Percentiles rank a stretch among this genome's conserved stretches.
Evolutionary conservation across 2,888 invertebrate genomes (phyloP).

Genomic region (Nomada flava): DNA sequence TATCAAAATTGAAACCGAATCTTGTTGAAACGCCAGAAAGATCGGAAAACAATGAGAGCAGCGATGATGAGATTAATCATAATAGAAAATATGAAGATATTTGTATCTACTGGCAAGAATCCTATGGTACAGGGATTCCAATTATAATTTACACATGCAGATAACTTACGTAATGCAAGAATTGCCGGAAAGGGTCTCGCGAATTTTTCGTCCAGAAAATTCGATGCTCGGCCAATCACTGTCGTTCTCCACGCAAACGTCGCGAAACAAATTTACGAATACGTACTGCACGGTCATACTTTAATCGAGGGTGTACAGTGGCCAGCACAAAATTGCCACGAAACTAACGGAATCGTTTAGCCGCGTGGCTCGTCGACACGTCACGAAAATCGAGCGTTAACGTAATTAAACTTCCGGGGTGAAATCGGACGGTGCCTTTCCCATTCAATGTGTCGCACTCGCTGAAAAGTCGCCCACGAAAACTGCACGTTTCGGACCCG

Average conservation of each 20-base stretch:
- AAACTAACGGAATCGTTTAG: conserved; percentile 73
- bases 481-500: conserved; percentile 54
- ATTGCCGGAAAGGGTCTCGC: background rate
- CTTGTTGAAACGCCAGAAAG: too few species aligned
- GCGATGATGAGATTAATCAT: too few species aligned
- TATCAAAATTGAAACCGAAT: too few species aligned
- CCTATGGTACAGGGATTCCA: too few species aligned
- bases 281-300: conserved; percentile 18
- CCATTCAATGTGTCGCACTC: conserved; percentile 57
- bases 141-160: too few species aligned
- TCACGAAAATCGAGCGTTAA: conserved; percentile 70
- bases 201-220: background rate
- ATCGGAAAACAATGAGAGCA: too few species aligned
- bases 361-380: conserved; percentile 64
- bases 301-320: conserved; percentile 37
- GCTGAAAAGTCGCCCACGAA: conserved; percentile 51
- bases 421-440: conserved; percentile 70
- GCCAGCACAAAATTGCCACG: conserved; percentile 70
- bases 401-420: conserved; percentile 72
- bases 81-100: too few species aligned
- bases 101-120: too few species aligned
- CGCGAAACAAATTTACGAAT: conserved; percentile 24
- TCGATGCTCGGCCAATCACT: too few species aligned
- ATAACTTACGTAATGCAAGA: background rate
- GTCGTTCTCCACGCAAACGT: background rate